A percentile compares a stretch with the other conserved stretches of the same genome.
These are phyloP conservation scores for Stenchaetothrips biformis DNA, from an alignment of 2,888 invertebrate genomes.

Conservation along the genomic window DNA sequence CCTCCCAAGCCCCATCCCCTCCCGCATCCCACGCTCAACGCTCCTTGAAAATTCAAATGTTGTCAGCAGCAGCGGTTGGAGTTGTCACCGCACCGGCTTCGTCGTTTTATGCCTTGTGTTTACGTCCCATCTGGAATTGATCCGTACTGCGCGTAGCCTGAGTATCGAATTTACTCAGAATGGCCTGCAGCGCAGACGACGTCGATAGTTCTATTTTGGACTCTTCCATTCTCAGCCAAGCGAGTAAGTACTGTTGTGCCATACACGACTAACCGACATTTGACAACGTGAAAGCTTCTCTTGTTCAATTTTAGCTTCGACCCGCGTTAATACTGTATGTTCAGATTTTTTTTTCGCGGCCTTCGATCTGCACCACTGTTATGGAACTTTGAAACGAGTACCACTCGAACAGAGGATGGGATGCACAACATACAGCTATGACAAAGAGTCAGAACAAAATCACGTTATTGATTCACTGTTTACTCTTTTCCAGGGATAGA, in stretches of 20 bases:
- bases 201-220: background rate
- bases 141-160: background rate
- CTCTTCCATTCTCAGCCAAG: slow-evolving; percentile 11
- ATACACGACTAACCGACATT: background rate
- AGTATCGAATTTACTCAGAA: background rate
- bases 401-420: no score
- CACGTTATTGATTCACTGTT: background rate
- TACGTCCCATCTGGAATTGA: background rate
- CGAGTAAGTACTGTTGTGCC: background rate
- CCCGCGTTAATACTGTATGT: no score
- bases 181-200: background rate
- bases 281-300: background rate
- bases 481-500: background rate
- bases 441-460: no score
- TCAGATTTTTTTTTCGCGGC: no score
- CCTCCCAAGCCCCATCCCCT: background rate
- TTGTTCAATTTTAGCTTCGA: no score
- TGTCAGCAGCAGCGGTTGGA: background rate
- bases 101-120: background rate
- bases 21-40: background rate
- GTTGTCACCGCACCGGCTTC: background rate
- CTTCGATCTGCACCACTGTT: no score
- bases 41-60: background rate
- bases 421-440: no score
- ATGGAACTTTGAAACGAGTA: no score